phyloP scores from a whole-genome alignment of 2,113 vertebrate species.

The Pontoporia blainvillei region DNA sequence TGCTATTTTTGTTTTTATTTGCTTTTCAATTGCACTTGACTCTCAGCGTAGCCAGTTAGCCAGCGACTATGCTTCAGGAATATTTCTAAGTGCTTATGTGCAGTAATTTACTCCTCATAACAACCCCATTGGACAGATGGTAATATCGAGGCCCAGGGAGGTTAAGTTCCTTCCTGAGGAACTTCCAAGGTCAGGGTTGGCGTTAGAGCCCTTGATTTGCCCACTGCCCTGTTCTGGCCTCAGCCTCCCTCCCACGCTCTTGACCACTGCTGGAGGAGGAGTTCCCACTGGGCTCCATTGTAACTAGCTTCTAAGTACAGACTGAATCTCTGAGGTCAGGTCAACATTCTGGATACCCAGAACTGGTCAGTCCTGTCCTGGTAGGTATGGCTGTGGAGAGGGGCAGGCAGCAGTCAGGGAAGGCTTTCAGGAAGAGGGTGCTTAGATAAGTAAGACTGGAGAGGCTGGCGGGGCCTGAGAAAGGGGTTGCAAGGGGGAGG shows the following conservation, averaged over 20 bases:
- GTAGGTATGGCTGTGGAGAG: no score
- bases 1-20: background rate
- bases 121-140: background rate
- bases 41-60: background rate
- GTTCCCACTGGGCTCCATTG: background rate
- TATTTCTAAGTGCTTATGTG: background rate
- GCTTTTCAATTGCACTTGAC: background rate
- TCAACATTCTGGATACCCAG: background rate
- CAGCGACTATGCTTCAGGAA: background rate
- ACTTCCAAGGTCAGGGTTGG: background rate
- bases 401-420: background rate
- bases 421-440: background rate
- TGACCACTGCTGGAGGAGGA: background rate
- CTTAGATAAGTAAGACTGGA: background rate
- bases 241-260: background rate
- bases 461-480: background rate
- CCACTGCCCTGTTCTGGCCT: background rate
- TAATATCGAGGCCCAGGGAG: background rate
- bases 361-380: background rate
- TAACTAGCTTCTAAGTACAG: background rate
- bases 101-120: background rate
- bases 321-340: background rate
- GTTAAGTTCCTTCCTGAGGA: background rate
- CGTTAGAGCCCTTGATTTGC: background rate
- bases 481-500: background rate